Conservation (phyloP, 2,113 vertebrate species). For the Lycaon pictus region DNA sequence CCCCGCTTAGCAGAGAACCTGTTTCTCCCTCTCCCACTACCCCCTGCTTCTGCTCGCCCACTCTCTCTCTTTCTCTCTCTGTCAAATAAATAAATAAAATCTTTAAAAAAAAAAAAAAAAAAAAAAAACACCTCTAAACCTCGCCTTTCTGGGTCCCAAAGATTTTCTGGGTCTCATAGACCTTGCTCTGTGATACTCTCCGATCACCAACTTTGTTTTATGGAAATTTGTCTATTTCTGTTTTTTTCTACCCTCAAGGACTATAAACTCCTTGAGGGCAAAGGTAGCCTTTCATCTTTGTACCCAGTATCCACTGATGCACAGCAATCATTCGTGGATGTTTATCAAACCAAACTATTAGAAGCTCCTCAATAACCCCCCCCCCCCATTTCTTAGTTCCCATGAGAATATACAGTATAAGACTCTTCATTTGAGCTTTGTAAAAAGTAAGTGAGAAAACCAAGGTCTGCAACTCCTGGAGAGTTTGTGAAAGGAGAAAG, state of each 20-base stretch:
- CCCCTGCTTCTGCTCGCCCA: no score
- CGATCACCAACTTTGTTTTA: neutral
- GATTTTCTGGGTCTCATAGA: neutral
- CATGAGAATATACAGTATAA: neutral
- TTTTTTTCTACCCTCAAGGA: neutral
- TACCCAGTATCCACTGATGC: neutral
- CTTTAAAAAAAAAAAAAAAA: neutral
- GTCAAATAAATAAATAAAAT: no score
- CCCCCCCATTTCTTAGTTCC: neutral
- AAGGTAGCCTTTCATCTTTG: neutral
- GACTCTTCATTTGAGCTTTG: neutral
- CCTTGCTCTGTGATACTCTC: neutral
- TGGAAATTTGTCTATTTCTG: neutral
- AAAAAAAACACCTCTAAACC: neutral
- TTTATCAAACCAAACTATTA: neutral
- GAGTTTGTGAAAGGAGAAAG: neutral
- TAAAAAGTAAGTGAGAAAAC: neutral
- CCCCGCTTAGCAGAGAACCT: no score
- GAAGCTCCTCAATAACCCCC: neutral
- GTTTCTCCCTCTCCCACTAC: no score
- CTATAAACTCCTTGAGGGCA: neutral
- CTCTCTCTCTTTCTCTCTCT: no score
- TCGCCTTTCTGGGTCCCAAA: neutral
- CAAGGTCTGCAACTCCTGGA: neutral
- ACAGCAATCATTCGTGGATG: neutral